phyloP scores from a whole-genome alignment of 2,113 vertebrate genomes.

The Daboia siamensis region DNA sequence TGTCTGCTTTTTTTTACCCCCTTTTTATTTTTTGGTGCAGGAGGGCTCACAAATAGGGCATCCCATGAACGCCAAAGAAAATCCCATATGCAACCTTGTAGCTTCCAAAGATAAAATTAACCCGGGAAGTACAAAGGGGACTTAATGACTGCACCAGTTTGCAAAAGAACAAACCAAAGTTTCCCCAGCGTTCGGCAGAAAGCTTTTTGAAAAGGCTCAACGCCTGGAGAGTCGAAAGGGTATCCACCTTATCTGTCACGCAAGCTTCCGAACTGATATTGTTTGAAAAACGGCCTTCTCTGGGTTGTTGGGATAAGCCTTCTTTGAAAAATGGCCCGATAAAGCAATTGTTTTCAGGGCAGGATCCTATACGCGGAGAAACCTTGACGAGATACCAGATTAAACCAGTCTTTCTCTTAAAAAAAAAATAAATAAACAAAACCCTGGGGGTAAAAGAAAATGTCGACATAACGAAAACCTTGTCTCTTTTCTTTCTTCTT shows the following conservation, averaged over 20 bases:
- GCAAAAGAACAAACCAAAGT: constrained; percentile 31
- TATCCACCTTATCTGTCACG: constrained; percentile 17
- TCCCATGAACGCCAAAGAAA: constrained; percentile 46
- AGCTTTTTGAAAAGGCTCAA: constrained; percentile 37
- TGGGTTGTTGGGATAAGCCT: neutral
- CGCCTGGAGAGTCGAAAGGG: constrained; percentile 7
- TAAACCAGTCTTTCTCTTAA: neutral
- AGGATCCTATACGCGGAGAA: neutral
- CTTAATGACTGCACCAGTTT: constrained; percentile 23
- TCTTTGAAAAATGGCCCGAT: neutral
- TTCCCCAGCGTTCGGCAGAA: constrained; percentile 28
- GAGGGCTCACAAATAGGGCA: constrained; percentile 40
- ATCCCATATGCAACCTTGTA: constrained; percentile 44
- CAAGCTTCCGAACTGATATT: neutral
- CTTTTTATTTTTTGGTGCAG: constrained; percentile 35
- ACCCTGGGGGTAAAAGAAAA: neutral
- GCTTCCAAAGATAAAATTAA: constrained; percentile 34
- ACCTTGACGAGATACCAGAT: neutral
- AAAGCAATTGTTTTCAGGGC: neutral
- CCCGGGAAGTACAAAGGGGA: constrained; percentile 38
- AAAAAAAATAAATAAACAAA: neutral
- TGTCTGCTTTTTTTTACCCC: constrained; percentile 25
- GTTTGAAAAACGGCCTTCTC: too few species aligned
- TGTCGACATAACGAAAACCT: neutral
- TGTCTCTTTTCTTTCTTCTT: neutral